Evolutionary conservation across 2,888 invertebrate genomes (phyloP).

Genomic region (Drosophila affinis): DNA sequence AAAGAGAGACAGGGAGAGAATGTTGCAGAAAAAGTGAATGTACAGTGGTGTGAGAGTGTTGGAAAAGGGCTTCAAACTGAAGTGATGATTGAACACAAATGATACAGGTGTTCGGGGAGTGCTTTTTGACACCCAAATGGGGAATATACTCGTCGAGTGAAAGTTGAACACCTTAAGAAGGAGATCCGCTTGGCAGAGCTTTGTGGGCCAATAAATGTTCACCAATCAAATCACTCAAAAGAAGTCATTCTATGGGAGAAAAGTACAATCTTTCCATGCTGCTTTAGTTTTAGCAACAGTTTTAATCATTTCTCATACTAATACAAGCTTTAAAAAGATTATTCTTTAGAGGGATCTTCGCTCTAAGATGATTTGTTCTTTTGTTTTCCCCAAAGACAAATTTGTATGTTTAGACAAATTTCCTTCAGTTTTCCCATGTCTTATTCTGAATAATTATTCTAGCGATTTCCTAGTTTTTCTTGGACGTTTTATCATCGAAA

Average conservation of each 20-base stretch:
- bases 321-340: no score
- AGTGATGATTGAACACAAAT: slow-evolving; percentile 14
- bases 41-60: slow-evolving; percentile 33
- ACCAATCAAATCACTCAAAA: no score
- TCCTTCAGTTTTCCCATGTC: slow-evolving; percentile 1
- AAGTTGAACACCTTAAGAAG: not conserved
- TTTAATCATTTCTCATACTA: no score
- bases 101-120: slow-evolving; percentile 1
- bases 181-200: not conserved
- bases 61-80: slow-evolving; percentile 19
- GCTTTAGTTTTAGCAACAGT: no score
- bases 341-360: no score
- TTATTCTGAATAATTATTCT: slow-evolving; percentile 7
- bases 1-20: not conserved
- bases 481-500: slow-evolving; percentile 22
- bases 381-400: not conserved
- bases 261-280: no score
- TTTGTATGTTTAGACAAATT: not conserved
- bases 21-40: slow-evolving; percentile 37
- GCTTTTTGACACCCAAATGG: not conserved
- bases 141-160: not conserved
- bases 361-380: not conserved
- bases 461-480: slow-evolving; percentile 5
- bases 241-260: not conserved
- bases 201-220: not conserved